Base-by-base conservation (phyloP, 1,140 invertebrate species). In the Sesamia nonagrioides region DNA sequence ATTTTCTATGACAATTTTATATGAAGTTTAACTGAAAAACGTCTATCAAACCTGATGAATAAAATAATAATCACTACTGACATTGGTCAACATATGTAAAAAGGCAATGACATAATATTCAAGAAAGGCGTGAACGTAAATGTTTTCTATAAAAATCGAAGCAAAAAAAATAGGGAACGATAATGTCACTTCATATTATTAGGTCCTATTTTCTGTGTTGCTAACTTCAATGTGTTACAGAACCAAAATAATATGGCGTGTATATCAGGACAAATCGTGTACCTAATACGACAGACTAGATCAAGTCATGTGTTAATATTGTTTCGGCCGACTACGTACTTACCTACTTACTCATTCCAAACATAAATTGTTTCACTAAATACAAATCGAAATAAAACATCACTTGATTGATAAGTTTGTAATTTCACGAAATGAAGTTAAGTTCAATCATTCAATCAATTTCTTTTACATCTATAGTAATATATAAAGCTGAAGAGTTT, bases 101-200 rank as follows among this genome's bases (percentile, higher is more conserved):
- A 61, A n/a, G 33, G 1, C 9, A 35, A 6, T 6, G 9, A 8
- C 21, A 15, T 13, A 35, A 27, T 60, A 37, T 37, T 8, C 18
- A 18, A 11, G 42, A 40, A 42, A 42, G 60, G 37, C 37, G 60
- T 42, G 37, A 42, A 63, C 61, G 21, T 18, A 66, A 37, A 66
- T 42, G 9, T 66, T 18, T 42, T 11, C 9, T 13, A 18, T 37
- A 15, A 21, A 15, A 17, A 40, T 17, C 37, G 35, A 42, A 33
- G 27, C 27, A 40, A 42, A 9, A 37, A 37, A 66, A 66, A 66
- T 42, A 42, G 37, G 18, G 18, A 66, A n/a, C n/a, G n/a, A 66
- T 66, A 66, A 66, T 66, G 61, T 66, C 61, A 42, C 37, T 66
- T 66, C 61, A 66, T 42, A 66, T 66, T 66, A 66, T 66, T 45